Conservation (phyloP, 2,113 vertebrate genomes). For the Pterocles burchelli region DNA sequence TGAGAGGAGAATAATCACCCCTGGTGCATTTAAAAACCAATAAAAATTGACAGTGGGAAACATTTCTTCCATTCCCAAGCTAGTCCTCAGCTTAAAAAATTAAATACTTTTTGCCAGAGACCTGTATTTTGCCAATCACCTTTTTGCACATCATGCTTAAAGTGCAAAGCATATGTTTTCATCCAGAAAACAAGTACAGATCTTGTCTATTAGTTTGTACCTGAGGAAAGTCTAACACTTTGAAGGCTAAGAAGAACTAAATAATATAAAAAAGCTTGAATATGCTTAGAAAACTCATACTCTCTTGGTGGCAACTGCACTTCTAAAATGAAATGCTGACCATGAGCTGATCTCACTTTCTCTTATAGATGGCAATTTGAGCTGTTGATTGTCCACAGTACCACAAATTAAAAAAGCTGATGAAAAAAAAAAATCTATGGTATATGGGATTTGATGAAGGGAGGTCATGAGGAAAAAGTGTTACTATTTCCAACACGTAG, state of each 20-base stretch:
- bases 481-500: background rate
- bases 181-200: background rate
- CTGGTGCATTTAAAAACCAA: background rate
- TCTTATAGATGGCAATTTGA: background rate
- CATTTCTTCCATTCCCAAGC: background rate
- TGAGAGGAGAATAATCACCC: background rate
- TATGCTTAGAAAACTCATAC: background rate
- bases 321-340: background rate
- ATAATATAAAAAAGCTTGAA: background rate
- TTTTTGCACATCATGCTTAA: background rate
- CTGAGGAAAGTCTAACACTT: background rate
- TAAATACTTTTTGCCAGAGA: background rate
- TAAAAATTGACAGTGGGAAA: background rate
- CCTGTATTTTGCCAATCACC: background rate
- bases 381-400: background rate
- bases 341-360: background rate
- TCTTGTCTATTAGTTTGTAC: background rate
- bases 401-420: background rate
- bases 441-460: background rate
- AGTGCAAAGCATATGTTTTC: background rate
- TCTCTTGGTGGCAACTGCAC: background rate
- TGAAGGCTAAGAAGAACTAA: background rate
- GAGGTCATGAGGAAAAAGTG: background rate
- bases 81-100: background rate
- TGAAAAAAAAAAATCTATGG: background rate